phyloP scores from a whole-genome alignment of 1,140 invertebrate genomes.

The Saccostrea cuccullata region DNA sequence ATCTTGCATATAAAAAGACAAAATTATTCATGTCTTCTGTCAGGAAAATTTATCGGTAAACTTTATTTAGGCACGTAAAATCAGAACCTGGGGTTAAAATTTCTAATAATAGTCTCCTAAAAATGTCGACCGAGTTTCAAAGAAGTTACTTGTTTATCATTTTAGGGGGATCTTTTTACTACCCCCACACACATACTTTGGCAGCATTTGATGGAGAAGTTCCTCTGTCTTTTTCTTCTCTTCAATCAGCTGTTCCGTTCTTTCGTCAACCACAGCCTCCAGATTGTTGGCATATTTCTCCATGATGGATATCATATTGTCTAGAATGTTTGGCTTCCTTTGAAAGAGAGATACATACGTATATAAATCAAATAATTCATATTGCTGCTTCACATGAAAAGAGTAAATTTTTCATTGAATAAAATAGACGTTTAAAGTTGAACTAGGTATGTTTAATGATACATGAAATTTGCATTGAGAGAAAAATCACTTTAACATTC shows the following conservation, averaged over 20 bases:
- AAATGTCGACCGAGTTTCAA: neutral
- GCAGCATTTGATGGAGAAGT: slow-evolving; percentile 94
- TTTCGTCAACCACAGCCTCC: slow-evolving; percentile 92
- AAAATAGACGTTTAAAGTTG: no score
- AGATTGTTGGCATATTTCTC: slow-evolving; percentile 92
- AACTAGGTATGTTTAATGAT: no score
- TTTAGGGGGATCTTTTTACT: neutral
- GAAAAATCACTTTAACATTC: no score
- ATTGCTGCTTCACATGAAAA: no score
- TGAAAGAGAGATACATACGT: slow-evolving; percentile 38
- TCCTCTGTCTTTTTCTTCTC: slow-evolving; percentile 98
- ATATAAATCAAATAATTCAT: no score
- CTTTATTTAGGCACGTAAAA: no score
- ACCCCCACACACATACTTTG: slow-evolving; percentile 82
- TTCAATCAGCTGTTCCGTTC: slow-evolving; percentile 94
- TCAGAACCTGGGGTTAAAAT: no score
- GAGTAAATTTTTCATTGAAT: no score
- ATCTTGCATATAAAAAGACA: no score
- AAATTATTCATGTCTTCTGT: no score
- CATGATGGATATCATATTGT: slow-evolving; percentile 92
- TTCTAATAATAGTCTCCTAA: neutral
- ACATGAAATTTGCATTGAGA: no score
- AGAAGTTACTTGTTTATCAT: neutral
- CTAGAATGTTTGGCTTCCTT: slow-evolving; percentile 90
- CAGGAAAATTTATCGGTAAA: no score